Evolutionary conservation across 2,113 vertebrate genomes (phyloP), one percentile per base, ranked within the genome.

Genomic region (Vulpes lagopus): DNA sequence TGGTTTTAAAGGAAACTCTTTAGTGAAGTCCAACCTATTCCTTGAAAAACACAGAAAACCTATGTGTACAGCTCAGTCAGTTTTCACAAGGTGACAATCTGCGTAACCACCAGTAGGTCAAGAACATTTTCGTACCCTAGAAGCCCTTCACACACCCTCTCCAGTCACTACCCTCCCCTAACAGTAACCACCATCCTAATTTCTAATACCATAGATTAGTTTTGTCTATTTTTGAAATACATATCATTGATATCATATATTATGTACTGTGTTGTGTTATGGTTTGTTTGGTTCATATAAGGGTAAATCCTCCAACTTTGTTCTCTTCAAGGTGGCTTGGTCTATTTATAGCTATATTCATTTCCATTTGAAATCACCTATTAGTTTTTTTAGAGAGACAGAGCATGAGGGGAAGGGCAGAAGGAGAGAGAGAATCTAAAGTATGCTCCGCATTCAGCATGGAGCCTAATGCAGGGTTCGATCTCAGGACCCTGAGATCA

Each of bases 1-100:
- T 89, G 1, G 73, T 95, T 73, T 69, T 32, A 76, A 49, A 94
- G 82, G n/a, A 82, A 78, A 67, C 59, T 73, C 83, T 89, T 79
- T 82, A 79, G 55, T 59, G 38, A 89, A 65, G 8, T 83, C 38
- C 69, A 60, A 30, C 27, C 8, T 91, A 65, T 16, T 32, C 35
- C 32, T 32, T 43, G 35, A 71, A 90, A 85, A 35, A 38, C 51
- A 67, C 25, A 49, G 4, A n/a, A 69, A 93, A 78, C 49, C 25
- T 90, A 25, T 27, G 30, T 55, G 55, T 59, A 35, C 7, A 32
- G 12, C 30, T 83, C 25, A 97, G 0, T 93, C 86, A 30, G 53
- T 91, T 92, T 92, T 88, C 35, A 43, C 12, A 25, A 91, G 74
- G 49, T 80, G 30, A 82, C 22, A 43, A 59, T 17, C 22, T 65